Percentiles rank a stretch among this genome's conserved stretches.
phyloP scores from a whole-genome alignment of 2,888 invertebrate species.

The Heliconius charithonia region DNA sequence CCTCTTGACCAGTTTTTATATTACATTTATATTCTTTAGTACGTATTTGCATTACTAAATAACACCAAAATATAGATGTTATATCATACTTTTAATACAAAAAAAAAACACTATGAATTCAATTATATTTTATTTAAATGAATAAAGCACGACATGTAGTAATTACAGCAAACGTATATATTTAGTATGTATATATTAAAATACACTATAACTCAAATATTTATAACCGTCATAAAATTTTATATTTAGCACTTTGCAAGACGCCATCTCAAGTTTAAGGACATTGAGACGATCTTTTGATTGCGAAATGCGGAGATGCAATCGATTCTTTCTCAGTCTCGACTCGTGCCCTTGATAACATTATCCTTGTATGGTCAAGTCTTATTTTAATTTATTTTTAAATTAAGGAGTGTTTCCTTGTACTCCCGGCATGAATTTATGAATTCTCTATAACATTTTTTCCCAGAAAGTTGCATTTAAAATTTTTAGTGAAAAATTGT shows the following conservation, averaged over 20 bases:
- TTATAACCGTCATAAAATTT: slow-evolving; percentile 2
- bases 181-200: neutral
- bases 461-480: too few relatives aligned
- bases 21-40: too few relatives aligned
- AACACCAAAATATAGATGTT: too few relatives aligned
- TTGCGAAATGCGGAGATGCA: neutral
- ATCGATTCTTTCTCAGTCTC: slow-evolving; percentile 10
- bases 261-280: neutral
- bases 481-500: too few relatives aligned
- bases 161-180: neutral
- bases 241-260: neutral
- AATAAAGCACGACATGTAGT: neutral
- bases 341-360: neutral
- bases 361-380: neutral
- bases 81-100: too few relatives aligned
- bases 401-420: too few relatives aligned
- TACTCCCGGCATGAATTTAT: too few relatives aligned
- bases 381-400: neutral
- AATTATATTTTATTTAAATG: too few relatives aligned
- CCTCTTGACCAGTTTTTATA: too few relatives aligned
- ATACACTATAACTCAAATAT: neutral
- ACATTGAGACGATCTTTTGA: neutral
- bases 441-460: too few relatives aligned
- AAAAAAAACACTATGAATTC: too few relatives aligned
- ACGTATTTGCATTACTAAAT: too few relatives aligned